phyloP scores from a whole-genome alignment of 1,140 invertebrate genomes.

The Druon quercuslanigerum region DNA sequence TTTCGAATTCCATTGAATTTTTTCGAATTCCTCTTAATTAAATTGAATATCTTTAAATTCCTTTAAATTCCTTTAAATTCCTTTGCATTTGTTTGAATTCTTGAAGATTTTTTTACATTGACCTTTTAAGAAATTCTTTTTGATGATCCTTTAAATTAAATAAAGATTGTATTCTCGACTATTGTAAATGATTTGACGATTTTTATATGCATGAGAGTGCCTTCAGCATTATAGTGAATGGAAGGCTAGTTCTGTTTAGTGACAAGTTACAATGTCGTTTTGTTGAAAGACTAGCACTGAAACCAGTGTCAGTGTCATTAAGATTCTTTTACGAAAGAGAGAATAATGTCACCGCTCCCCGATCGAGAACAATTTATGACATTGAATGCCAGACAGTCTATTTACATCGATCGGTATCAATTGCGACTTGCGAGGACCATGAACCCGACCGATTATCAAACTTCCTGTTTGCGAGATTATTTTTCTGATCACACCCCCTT shows the following conservation, averaged over 20 bases:
- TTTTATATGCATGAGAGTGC: conserved; percentile 7
- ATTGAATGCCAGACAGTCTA: conserved; percentile 6
- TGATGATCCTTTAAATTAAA: too few species aligned
- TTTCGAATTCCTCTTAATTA: too few species aligned
- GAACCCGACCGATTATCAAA: conserved; percentile 4
- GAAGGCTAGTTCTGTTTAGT: not conserved
- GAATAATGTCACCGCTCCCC: conserved; percentile 16
- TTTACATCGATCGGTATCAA: conserved; percentile 13
- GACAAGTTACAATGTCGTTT: conserved; percentile 6
- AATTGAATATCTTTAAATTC: too few species aligned
- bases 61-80: too few species aligned
- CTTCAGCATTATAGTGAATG: conserved; percentile 2
- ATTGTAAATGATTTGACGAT: not conserved
- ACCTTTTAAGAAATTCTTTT: too few species aligned
- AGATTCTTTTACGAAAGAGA: conserved; percentile 12
- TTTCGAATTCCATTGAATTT: too few species aligned
- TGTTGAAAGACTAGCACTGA: not conserved
- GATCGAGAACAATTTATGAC: conserved; percentile 15
- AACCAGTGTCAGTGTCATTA: conserved; percentile 27
- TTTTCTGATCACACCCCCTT: not conserved
- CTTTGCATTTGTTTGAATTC: too few species aligned
- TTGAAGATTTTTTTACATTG: too few species aligned
- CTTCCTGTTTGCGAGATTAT: not conserved
- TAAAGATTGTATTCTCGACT: too few species aligned
- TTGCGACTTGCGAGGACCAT: conserved; percentile 7